Base-by-base conservation (phyloP, 2,888 invertebrate species). In the Cosmia pyralina region DNA sequence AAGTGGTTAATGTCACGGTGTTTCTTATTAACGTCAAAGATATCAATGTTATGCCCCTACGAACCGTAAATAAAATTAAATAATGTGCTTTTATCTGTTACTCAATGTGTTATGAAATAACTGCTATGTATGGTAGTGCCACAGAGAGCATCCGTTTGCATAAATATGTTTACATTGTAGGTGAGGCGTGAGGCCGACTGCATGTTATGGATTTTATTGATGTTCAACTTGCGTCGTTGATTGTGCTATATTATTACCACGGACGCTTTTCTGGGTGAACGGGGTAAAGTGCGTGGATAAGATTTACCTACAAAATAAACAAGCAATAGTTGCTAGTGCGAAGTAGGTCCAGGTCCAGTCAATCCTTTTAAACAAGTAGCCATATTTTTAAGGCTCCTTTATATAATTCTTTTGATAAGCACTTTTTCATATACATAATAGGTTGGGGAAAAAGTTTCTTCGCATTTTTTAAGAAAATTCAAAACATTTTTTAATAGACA, bases 61-160 rank as follows among this genome's bases (percentile, higher is more conserved):
- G 34, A 59, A 62, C 81, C 83, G 68, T 89, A 86, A 88, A 88
- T 87, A 84, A 75, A 85, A 83, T 79, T 83, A 83, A 85, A 75
- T 84, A 81, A 86, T 88, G 73, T 85, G 69, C 69, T 85, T 85
- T 86, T 85, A 89, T 87, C 87, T 84, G 86, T 88, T 88, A 90
- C 90, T 87, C 85, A 80, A 77, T 85, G 84, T 87, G 82, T 87
- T 86, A 85, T 70, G 83, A 84, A 87, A 85, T 86, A 84, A 85
- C 73, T 60, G 63, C 68, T 82, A 72, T 79, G 63, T 76, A 83
- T 78, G 77, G 77, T 73, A 79, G 77, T 72, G 77, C 79, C 67
- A 50, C 70, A 58, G 52, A 66, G 69, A 72, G 38, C 73, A 84
- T 84, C 76, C 69, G 72, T 74, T 77, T 65, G 63, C 64, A 69